Evolutionary conservation across 2,797 vertebrate genomes (phyloP), one percentile per base, ranked within the genome.

Genomic region (Pangasius sanitwongsei): DNA sequence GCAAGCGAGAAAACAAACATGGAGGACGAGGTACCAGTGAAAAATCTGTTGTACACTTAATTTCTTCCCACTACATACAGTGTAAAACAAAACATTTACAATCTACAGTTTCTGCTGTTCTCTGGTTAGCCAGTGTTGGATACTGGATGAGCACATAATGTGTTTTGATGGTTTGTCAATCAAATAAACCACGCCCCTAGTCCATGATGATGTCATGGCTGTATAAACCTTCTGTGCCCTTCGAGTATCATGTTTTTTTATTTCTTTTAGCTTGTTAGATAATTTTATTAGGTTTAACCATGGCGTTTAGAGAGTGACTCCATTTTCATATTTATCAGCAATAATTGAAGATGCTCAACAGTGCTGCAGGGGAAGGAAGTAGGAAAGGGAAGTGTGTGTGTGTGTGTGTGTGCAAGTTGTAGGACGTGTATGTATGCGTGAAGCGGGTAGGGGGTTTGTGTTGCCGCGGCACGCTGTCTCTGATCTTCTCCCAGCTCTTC

Each of bases 401-500:
- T 28, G 87, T 90, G 0, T 85, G 93, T 90, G 89, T 88, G 89
- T 90, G 90, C 2, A 16, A 7, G 31, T 53, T 80, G 44, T 59
- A 50, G 53, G 89, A 75, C 20, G 48, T 85, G 59, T 41, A 7
- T 57, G 59, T 48, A 2, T 31, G 53, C 23, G 12, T 82, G 80
- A 82, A 44, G 59, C 13, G 1, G 81, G 89, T 83, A 88, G 87
- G 69, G 92, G 92, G 93, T 91, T 88, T 88, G 89, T 91, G 90
- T 91, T 93, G 92, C 82, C 5, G 23, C 72, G 89, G 82, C 80
- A 86, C 37, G 3, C 92, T 92, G 91, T 90, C 94, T 96, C 93
- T 93, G 94, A 95, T 96, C 93, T 91, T 90, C 92, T 92, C 88
- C 12, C 90, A 92, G 93, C 95, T 94, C 92, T 90, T 93, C 96